These are phyloP conservation scores for Brevimyrus niger DNA, from an alignment of 2,113 vertebrate genomes.

Conservation along the genomic window DNA sequence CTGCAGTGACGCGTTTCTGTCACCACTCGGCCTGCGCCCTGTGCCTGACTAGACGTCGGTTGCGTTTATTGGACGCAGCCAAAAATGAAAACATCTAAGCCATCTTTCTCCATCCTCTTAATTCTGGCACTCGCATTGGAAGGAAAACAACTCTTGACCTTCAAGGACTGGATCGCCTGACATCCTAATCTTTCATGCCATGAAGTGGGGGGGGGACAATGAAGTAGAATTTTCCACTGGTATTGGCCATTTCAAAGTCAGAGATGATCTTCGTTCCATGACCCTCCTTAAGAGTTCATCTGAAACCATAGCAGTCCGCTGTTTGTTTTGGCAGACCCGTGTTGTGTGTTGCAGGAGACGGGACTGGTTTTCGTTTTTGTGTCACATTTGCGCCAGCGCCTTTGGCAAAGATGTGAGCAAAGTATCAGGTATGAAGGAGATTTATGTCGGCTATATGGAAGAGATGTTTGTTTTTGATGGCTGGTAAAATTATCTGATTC, in stretches of 20 bases:
- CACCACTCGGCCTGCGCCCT: background rate
- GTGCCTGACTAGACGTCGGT: background rate
- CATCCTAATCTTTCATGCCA: background rate
- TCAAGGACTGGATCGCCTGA: background rate
- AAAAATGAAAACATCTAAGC: background rate
- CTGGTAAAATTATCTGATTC: background rate
- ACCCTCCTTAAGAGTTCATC: background rate
- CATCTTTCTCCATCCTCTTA: background rate
- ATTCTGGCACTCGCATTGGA: background rate
- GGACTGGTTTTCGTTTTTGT: background rate
- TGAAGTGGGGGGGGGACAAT: background rate
- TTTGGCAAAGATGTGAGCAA: background rate
- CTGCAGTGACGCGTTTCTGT: background rate
- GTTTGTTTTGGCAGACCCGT: constrained; percentile 11
- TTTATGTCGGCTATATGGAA: background rate
- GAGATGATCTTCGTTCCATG: constrained; percentile 5
- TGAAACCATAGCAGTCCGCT: constrained; percentile 15
- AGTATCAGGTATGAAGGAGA: background rate
- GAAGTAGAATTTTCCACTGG: background rate
- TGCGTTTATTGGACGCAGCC: background rate
- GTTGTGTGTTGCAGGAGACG: background rate
- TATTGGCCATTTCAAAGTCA: constrained; percentile 6
- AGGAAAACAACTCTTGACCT: constrained; percentile 14
- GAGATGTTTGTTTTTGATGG: background rate
- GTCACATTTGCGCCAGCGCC: background rate